Evolutionary conservation across 2,797 vertebrate species (phyloP).

Genomic region (Halcyon leucocephala): DNA sequence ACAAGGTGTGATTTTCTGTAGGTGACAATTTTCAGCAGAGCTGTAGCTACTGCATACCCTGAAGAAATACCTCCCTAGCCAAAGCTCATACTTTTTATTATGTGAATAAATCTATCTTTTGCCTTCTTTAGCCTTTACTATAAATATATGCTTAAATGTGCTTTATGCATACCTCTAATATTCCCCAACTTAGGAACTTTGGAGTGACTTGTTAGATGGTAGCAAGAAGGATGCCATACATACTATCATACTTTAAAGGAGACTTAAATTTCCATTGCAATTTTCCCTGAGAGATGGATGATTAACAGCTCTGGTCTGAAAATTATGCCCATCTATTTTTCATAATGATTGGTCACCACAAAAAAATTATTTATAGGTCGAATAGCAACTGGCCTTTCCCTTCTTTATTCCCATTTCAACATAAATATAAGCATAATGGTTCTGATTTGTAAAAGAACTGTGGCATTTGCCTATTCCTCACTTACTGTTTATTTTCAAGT

Average conservation of each 20-base stretch:
- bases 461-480: neutral
- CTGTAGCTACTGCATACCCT: neutral
- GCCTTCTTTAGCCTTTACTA: neutral
- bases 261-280: neutral
- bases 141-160: neutral
- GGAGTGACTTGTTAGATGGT: neutral
- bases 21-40: neutral
- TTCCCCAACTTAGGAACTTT: neutral
- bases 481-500: neutral
- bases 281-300: neutral
- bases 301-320: constrained; percentile 40
- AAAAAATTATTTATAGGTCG: neutral
- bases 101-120: neutral
- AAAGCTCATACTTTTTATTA: neutral
- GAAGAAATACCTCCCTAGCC: neutral
- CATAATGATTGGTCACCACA: constrained; percentile 23
- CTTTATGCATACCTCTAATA: neutral
- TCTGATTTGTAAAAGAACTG: neutral
- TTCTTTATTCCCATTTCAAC: neutral
- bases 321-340: constrained; percentile 41
- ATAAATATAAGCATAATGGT: neutral
- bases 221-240: neutral
- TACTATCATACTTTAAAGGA: neutral
- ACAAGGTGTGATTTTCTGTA: neutral
- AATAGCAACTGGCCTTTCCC: neutral